Evolutionary conservation across 2,797 vertebrate genomes (phyloP).

Genomic region (Fistularia tabacaria): DNA sequence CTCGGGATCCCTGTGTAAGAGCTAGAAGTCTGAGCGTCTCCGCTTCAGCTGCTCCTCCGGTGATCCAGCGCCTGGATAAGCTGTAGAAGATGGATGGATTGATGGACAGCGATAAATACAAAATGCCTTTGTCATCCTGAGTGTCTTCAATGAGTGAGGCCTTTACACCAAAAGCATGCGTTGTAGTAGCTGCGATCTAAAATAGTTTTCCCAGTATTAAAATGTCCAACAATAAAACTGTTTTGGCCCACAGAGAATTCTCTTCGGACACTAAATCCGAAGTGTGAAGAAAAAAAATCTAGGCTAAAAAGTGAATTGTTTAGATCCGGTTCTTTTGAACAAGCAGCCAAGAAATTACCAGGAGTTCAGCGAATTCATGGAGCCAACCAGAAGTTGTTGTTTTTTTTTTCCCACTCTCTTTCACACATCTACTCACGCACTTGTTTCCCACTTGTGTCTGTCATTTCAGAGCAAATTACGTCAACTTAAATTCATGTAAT

Average conservation of each 20-base stretch:
- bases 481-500: no score
- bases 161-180: no score
- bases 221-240: conserved; percentile 33
- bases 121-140: no score
- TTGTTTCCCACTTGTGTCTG: neutral
- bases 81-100: no score
- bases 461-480: no score
- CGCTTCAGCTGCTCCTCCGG: no score
- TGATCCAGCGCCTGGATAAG: no score
- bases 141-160: no score
- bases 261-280: conserved; percentile 38
- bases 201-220: conserved; percentile 44
- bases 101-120: no score
- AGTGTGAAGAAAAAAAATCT: conserved; percentile 14
- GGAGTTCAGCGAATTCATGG: conserved; percentile 17
- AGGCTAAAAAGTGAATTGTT: conserved; percentile 43
- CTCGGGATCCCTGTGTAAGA: no score
- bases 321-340: conserved; percentile 39
- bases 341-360: conserved; percentile 48
- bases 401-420: neutral
- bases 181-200: conserved; percentile 17
- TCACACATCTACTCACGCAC: conserved; percentile 2
- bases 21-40: no score
- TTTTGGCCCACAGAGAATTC: conserved; percentile 31
- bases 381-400: conserved; percentile 7